phyloP scores from a whole-genome alignment of 1,140 invertebrate genomes.

The Sinella curviseta region DNA sequence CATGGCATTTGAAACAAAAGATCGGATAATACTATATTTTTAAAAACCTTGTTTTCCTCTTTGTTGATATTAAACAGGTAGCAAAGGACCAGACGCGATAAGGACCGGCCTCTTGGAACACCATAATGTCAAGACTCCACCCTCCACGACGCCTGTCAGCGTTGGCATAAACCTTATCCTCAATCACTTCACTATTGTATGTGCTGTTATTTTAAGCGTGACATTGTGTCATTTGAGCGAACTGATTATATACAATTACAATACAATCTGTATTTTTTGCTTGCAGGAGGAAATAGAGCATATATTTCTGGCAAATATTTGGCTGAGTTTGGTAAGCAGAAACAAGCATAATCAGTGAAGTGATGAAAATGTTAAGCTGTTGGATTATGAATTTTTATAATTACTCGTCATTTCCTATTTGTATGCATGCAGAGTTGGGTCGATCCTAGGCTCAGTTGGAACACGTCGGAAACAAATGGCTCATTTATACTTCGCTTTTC shows the following conservation, averaged over 20 bases:
- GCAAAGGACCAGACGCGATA: conserved; percentile 16
- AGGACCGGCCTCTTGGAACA: conserved; percentile 27
- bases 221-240: too few species aligned
- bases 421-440: conserved; percentile 49
- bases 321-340: conserved; percentile 40
- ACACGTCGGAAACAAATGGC: conserved; percentile 34
- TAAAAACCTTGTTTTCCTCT: not conserved
- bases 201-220: conserved; percentile 44
- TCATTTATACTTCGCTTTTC: conserved; percentile 37
- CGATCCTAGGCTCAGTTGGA: conserved; percentile 48
- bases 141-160: conserved; percentile 60
- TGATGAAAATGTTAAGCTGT: too few species aligned
- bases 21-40: too few species aligned
- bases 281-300: conserved; percentile 44
- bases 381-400: too few species aligned
- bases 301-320: conserved; percentile 40
- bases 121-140: conserved; percentile 57
- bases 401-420: not conserved
- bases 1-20: too few species aligned
- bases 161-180: conserved; percentile 61
- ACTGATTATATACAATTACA: not conserved
- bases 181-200: conserved; percentile 62
- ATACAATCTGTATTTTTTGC: conserved; percentile 1
- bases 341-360: too few species aligned
- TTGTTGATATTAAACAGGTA: not conserved